Base-by-base conservation (phyloP, 2,113 vertebrate genomes). In the Malurus cyaneus region DNA sequence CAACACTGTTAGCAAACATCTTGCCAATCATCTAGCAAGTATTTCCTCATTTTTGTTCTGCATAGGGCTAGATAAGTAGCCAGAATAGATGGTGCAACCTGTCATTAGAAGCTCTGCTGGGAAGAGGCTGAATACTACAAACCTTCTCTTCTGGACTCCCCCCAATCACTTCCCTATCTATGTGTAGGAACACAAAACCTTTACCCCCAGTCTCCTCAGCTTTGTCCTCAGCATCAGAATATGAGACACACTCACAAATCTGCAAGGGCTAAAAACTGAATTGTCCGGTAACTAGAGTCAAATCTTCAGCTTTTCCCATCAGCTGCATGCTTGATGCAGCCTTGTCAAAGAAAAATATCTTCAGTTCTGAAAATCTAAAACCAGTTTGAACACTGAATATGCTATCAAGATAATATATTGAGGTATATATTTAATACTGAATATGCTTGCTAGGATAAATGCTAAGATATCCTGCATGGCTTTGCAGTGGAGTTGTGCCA, bases 31-130 rank as follows among this genome's bases (percentile, higher is more conserved):
- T 29, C 65, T 64, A 72, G 70, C 80, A 79, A 69, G 85, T 91
- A 80, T 93, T 95, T 96, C 93, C 41, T 93, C 86, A 93, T n/a
- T 71, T 80, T 65, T 95, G 49, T 18, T 60, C 61, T 34, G 54
- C 47, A 62, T 2, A n/a, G 41, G 39, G 66, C 24, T 32, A 87
- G 88, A 53, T 36, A 41, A 1, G 39, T 7, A 44, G 54, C 62
- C 74, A 95, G 87, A 81, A 64, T 2, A 65, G 81, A 79, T 92
- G 78, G 46, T 3, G 59, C 71, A 96, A 92, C n/a, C 47, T 87
- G 26, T 76, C 80, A 76, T 76, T 81, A 87, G 70, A 64, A 87
- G n/a, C 73, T 57, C 21, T 82, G 61, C 62, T 69, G 78, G 78
- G 85, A 94, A 88, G 25, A 64, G 23, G n/a, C 34, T 71, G 23